Evolutionary conservation across 2,113 vertebrate genomes (phyloP).

Genomic region (Oryzias melastigma): DNA sequence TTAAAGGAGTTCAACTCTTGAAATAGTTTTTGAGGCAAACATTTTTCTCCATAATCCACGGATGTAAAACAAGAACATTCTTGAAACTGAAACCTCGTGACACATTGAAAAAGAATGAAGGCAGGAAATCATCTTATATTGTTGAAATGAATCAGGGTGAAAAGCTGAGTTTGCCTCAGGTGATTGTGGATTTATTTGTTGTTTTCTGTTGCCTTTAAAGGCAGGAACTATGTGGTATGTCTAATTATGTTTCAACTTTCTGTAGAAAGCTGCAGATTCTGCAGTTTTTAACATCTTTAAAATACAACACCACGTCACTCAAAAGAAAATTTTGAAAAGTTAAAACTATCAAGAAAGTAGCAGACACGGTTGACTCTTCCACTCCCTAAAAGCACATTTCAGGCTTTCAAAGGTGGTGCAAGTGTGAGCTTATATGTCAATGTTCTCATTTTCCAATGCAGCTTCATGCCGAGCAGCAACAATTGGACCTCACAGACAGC

Average conservation of each 20-base stretch:
- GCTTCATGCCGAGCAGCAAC: neutral
- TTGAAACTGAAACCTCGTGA: too few relatives aligned
- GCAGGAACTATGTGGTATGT: neutral
- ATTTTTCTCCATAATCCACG: too few relatives aligned
- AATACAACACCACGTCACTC: neutral
- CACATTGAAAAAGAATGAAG: too few relatives aligned
- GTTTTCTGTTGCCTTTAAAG: neutral
- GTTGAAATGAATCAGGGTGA: too few relatives aligned
- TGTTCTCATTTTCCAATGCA: neutral
- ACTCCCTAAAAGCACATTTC: neutral
- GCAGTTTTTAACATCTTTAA: neutral
- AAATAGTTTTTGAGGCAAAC: too few relatives aligned
- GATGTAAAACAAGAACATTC: too few relatives aligned
- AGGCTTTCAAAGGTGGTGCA: neutral
- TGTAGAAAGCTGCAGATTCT: neutral
- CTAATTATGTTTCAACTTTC: neutral
- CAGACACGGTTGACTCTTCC: neutral
- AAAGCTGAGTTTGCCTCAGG: neutral
- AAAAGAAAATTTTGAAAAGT: neutral
- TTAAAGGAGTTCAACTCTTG: too few relatives aligned
- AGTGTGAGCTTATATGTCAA: neutral
- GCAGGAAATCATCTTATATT: too few relatives aligned
- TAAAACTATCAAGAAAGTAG: neutral
- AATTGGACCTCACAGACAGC: constrained; percentile 3
- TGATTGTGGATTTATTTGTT: neutral